Percentiles rank a stretch among this genome's conserved stretches.
These are phyloP conservation scores for Euura lappo DNA, from an alignment of 1,140 invertebrate species.

Conservation along the genomic window DNA sequence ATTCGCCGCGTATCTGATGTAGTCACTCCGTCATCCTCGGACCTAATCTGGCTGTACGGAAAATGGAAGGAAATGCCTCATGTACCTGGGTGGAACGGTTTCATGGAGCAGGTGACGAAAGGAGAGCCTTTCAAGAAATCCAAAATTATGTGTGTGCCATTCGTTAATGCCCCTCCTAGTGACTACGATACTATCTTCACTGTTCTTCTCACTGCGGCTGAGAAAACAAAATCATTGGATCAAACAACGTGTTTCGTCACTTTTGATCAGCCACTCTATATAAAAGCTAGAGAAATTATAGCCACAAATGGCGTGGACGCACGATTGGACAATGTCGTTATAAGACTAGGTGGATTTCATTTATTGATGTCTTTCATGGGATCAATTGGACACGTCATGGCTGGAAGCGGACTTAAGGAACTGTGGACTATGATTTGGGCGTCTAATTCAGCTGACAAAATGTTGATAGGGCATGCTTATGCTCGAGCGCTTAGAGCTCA, in stretches of 20 bases:
- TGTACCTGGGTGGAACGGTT: constrained; percentile 32
- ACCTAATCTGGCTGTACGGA: constrained; percentile 42
- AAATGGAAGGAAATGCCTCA: constrained; percentile 36
- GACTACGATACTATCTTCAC: constrained; percentile 31
- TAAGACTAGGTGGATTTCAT: constrained; percentile 44
- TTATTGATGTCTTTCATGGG: constrained; percentile 51
- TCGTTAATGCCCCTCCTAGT: constrained; percentile 26
- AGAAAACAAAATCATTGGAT: constrained; percentile 18
- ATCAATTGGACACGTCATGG: constrained; percentile 48
- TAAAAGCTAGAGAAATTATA: constrained; percentile 56
- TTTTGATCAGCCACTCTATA: constrained; percentile 43
- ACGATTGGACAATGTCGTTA: constrained; percentile 22
- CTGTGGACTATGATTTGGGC: constrained; percentile 39
- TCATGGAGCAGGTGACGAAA: constrained; percentile 25
- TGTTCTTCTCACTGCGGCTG: constrained; percentile 22
- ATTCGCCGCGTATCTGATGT: too few species aligned
- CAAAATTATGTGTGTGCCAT: constrained; percentile 28
- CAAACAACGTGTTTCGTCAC: constrained; percentile 33
- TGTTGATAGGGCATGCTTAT: constrained; percentile 51
- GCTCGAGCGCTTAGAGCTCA: constrained; percentile 52
- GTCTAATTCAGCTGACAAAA: constrained; percentile 42
- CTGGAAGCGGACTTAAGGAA: constrained; percentile 48
- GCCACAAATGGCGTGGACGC: constrained; percentile 33
- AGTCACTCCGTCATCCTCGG: constrained; percentile 15
- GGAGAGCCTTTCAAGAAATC: constrained; percentile 19